phyloP scores from a whole-genome alignment of 1,140 invertebrate genomes.

The Limonius californicus region DNA sequence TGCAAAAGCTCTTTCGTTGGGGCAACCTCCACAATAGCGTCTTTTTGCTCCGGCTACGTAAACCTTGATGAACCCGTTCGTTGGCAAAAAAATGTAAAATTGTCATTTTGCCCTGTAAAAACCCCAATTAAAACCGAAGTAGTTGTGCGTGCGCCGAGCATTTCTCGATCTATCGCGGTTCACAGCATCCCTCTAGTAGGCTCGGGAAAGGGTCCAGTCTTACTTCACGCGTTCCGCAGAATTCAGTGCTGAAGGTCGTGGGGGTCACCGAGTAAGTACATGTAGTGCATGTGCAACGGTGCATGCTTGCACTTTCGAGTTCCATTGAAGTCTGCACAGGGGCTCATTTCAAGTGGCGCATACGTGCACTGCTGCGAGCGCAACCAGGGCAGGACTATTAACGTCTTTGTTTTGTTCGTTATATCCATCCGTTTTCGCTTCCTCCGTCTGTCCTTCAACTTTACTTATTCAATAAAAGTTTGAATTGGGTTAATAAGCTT shows the following conservation, averaged over 20 bases:
- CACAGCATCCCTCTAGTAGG: slow-evolving; percentile 45
- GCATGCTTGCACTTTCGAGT: slow-evolving; percentile 35
- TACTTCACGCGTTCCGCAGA: slow-evolving; percentile 39
- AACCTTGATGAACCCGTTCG: no score
- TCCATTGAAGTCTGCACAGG: slow-evolving; percentile 17
- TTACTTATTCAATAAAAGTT: slow-evolving; percentile 19
- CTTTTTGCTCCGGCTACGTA: no score
- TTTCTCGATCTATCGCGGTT: slow-evolving; percentile 47
- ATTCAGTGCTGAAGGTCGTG: slow-evolving; percentile 38
- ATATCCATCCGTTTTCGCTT: slow-evolving; percentile 39
- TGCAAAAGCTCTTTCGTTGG: no score
- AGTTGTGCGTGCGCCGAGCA: slow-evolving; percentile 47
- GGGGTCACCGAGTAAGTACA: slow-evolving; percentile 36
- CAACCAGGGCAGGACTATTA: slow-evolving; percentile 27
- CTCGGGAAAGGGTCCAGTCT: slow-evolving; percentile 41
- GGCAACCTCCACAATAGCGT: no score
- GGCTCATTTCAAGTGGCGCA: slow-evolving; percentile 11
- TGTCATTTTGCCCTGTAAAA: slow-evolving; percentile 42
- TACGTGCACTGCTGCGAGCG: slow-evolving; percentile 16
- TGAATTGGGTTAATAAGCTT: slow-evolving; percentile 13
- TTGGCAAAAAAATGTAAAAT: no score
- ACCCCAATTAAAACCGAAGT: slow-evolving; percentile 47
- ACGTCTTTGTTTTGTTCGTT: slow-evolving; percentile 43
- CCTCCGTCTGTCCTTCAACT: slow-evolving; percentile 35
- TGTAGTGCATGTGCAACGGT: slow-evolving; percentile 31